Evolutionary conservation across 2,113 vertebrate species (phyloP), one percentile per base, ranked within the genome.

Genomic region (Saccopteryx bilineata): DNA sequence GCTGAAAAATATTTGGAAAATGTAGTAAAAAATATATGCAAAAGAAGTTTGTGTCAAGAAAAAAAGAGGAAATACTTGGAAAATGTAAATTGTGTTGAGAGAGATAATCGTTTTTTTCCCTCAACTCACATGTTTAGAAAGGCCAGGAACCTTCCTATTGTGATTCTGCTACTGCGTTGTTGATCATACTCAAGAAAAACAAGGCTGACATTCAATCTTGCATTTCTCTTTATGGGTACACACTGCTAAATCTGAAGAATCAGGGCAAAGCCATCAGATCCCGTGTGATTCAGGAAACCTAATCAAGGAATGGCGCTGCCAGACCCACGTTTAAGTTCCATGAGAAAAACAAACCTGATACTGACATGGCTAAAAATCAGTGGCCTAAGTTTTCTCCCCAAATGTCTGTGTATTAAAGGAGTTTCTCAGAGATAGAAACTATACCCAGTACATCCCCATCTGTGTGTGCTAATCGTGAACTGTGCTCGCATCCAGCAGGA

Each of bases 401-500:
- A 90, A 65, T 23, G 87, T 76, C 63, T 96, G 71, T 83, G 58
- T 12, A 56, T 2, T 54, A 80, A 33, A 84, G 60, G 83, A 28
- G 71, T 91, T 78, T 69, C 68, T 1, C 0, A 31, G 5, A 46
- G 85, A 80, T 93, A 4, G 58, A 87, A 93, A 96, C 88, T 91
- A 60, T 83, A 56, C 12, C 92, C n/a, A 80, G 82, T 21, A 10
- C 18, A 56, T 89, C 92, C 54, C 65, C 96, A 96, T 96, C 88
- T 94, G 88, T n/a, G 61, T 61, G 74, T 92, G 92, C 56, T 90
- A 96, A 95, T 95, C 71, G 80, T 56, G 95, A 95, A 69, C 80
- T 69, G 93, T 94, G 93, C 96, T 95, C 72, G 76, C 75, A 94
- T 96, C 95, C 98, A 98, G 98, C 82, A 98, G 97, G 91, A 97